A percentile compares a stretch with the other conserved stretches of the same genome.
phyloP scores from a whole-genome alignment of 2,113 vertebrate genomes.

The Heterotis niloticus region DNA sequence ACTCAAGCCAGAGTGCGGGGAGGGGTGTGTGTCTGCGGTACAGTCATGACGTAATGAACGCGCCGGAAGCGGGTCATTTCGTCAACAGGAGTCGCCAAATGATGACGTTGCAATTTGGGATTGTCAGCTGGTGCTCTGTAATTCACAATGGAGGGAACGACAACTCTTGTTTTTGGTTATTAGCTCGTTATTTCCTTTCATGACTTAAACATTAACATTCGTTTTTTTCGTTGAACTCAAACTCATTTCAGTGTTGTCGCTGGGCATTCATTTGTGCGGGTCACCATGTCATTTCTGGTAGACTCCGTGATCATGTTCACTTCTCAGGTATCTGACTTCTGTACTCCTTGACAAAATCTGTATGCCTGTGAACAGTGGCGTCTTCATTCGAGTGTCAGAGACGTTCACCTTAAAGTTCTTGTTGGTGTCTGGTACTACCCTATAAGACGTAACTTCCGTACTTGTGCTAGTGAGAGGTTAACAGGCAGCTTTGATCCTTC shows the following conservation, averaged over 20 bases:
- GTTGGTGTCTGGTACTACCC: not conserved
- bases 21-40: too few species aligned
- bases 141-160: not conserved
- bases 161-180: not conserved
- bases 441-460: too few species aligned
- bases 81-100: not conserved
- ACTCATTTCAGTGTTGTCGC: not conserved
- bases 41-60: not conserved
- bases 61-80: slow-evolving; percentile 9
- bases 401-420: not conserved
- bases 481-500: slow-evolving; percentile 11
- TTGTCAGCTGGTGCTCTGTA: not conserved
- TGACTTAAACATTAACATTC: not conserved
- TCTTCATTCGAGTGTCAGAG: not conserved
- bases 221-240: not conserved
- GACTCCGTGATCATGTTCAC: slow-evolving; percentile 92
- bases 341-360: not conserved
- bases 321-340: slow-evolving; percentile 73
- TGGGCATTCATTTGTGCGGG: not conserved
- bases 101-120: not conserved
- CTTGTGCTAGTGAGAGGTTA: not conserved
- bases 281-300: slow-evolving; percentile 83
- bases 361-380: not conserved
- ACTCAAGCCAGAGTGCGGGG: too few species aligned
- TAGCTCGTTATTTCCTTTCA: not conserved